Evolutionary conservation across 2,113 vertebrate species (phyloP).

Genomic region (Pristiophorus japonicus): DNA sequence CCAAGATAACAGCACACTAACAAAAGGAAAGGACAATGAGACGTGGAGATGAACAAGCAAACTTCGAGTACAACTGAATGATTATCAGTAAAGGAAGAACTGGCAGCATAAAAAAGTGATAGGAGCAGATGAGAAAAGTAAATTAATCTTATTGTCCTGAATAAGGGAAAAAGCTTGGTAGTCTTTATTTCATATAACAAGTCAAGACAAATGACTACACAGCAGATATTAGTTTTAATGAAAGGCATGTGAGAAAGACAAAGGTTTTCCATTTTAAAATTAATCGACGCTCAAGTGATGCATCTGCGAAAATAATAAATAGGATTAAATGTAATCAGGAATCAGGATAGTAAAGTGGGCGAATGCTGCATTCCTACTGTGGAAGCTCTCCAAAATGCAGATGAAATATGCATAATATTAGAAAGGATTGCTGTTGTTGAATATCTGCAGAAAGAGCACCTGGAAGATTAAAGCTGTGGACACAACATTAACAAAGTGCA

Average conservation of each 20-base stretch:
- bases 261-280: conserved; percentile 82
- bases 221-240: conserved; percentile 64
- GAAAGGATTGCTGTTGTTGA: conserved; percentile 66
- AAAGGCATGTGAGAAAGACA: conserved; percentile 71
- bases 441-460: conserved; percentile 66
- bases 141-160: conserved; percentile 76
- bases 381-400: conserved; percentile 42
- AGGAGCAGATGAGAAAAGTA: conserved; percentile 59
- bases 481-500: conserved; percentile 79
- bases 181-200: conserved; percentile 79
- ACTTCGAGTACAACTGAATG: not conserved
- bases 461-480: conserved; percentile 83
- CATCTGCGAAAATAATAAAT: conserved; percentile 85
- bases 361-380: conserved; percentile 62
- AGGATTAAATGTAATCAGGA: conserved; percentile 71
- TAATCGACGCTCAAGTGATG: conserved; percentile 80
- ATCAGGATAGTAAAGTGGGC: conserved; percentile 59
- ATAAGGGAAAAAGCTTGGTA: conserved; percentile 64
- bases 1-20: not conserved
- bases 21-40: not conserved
- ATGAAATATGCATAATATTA: conserved; percentile 81
- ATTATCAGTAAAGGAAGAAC: conserved; percentile 17
- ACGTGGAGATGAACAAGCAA: not conserved
- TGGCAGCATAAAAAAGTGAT: conserved; percentile 62
- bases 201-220: conserved; percentile 75